These are phyloP conservation scores for Grammomys dolichurus DNA, from an alignment of 2,113 vertebrate species.

Conservation along the genomic window DNA sequence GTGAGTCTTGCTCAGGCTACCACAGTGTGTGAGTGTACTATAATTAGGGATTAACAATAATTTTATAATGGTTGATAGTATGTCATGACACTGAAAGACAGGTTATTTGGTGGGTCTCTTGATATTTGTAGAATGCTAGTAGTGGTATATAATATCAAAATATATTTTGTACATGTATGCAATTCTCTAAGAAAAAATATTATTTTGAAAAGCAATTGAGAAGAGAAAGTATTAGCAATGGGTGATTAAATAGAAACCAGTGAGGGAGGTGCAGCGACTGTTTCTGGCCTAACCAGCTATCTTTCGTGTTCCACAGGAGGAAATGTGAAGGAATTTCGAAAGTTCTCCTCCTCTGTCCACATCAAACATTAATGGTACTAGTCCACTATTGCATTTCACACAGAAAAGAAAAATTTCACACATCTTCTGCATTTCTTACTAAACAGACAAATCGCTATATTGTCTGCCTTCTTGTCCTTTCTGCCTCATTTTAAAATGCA, in stretches of 20 bases:
- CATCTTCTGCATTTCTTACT: not conserved
- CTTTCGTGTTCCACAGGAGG: not conserved
- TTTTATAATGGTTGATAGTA: not conserved
- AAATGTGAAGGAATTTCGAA: not conserved
- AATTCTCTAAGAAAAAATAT: not conserved
- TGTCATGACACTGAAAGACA: too few species aligned
- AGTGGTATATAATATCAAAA: not conserved
- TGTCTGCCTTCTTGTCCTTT: not conserved
- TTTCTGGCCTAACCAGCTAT: too few species aligned
- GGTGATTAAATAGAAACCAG: not conserved
- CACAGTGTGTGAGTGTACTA: not conserved
- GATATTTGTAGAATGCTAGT: not conserved
- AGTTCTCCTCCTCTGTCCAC: accelerated
- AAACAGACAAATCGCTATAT: not conserved
- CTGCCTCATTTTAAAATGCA: not conserved
- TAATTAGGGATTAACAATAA: too few species aligned
- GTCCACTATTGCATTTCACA: not conserved
- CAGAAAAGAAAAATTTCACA: not conserved
- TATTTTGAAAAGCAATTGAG: not conserved
- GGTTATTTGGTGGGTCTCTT: not conserved
- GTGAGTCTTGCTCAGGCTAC: not conserved
- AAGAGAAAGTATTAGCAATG: too few species aligned
- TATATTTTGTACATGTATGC: not conserved
- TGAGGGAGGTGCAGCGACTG: too few species aligned
- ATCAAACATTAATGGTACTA: too few species aligned